Percentiles rank a stretch among this genome's conserved stretches.
phyloP scores from a whole-genome alignment of 2,888 invertebrate species.

The Formica aserva region DNA sequence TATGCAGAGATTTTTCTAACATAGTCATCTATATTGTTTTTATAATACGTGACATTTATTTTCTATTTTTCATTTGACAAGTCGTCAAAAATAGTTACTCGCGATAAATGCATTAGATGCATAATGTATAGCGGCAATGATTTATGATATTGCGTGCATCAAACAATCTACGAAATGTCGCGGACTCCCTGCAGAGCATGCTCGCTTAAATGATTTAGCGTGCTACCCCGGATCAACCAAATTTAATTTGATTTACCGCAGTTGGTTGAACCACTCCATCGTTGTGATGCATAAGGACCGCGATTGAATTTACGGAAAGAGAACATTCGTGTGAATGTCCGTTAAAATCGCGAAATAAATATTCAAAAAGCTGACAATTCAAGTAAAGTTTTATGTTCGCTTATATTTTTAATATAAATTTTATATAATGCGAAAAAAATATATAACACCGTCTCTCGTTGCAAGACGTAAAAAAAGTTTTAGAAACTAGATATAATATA shows the following conservation, averaged over 20 bases:
- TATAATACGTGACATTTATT: background rate
- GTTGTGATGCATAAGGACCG: background rate
- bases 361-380: background rate
- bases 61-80: background rate
- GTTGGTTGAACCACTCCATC: background rate
- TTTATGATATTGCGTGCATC: slow-evolving; percentile 12
- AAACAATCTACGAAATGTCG: slow-evolving; percentile 21
- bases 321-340: background rate
- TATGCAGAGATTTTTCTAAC: background rate
- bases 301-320: background rate
- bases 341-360: background rate
- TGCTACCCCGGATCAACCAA: slow-evolving; percentile 36
- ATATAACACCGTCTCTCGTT: background rate
- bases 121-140: slow-evolving; percentile 4
- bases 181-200: background rate
- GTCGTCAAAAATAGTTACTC: background rate
- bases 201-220: slow-evolving; percentile 34
- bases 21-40: background rate
- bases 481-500: background rate
- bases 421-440: background rate
- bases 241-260: slow-evolving; percentile 43
- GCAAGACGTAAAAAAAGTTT: background rate
- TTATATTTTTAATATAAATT: background rate
- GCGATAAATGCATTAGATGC: background rate
- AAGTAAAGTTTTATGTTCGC: background rate